Conservation (phyloP, 2,888 invertebrate genomes). For the Fragum fragum region DNA sequence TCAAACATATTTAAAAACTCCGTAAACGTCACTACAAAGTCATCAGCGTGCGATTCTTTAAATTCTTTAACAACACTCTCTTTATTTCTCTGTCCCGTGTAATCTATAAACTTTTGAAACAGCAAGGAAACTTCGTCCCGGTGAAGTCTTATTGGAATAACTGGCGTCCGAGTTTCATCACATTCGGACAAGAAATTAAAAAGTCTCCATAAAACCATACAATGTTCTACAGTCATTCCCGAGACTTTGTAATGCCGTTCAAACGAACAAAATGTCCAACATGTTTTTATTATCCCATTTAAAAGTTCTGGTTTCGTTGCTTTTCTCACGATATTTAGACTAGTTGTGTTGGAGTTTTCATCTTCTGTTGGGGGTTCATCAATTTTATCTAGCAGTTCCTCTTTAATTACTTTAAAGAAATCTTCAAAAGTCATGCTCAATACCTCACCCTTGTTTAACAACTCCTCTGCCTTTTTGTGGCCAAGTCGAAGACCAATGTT, state of each 20-base stretch:
- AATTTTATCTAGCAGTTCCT: slow-evolving; percentile 60
- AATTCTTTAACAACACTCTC: slow-evolving; percentile 43
- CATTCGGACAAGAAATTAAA: slow-evolving; percentile 93
- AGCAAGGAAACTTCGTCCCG: slow-evolving; percentile 74
- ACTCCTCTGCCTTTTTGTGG: slow-evolving; percentile 93
- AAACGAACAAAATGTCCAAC: slow-evolving; percentile 61
- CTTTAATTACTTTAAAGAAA: slow-evolving; percentile 69
- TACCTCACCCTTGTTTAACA: slow-evolving; percentile 90
- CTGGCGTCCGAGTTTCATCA: slow-evolving; percentile 82
- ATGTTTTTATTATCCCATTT: slow-evolving; percentile 52
- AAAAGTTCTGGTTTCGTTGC: slow-evolving; percentile 36
- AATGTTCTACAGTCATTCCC: slow-evolving; percentile 88
- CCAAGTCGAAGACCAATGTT: slow-evolving; percentile 93
- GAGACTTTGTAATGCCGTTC: slow-evolving; percentile 47
- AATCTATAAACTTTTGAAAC: slow-evolving; percentile 52
- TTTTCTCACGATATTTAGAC: neutral
- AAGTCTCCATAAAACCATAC: slow-evolving; percentile 88
- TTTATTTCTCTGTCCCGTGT: slow-evolving; percentile 62
- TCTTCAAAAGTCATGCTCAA: slow-evolving; percentile 62
- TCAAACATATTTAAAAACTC: slow-evolving; percentile 66
- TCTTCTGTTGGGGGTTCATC: neutral
- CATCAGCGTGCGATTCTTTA: slow-evolving; percentile 18
- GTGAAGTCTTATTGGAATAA: slow-evolving; percentile 76
- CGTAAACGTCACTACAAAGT: slow-evolving; percentile 43
- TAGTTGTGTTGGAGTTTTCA: slow-evolving; percentile 7